phyloP scores from a whole-genome alignment of 2,888 invertebrate genomes.

The Liposcelis brunnea region DNA sequence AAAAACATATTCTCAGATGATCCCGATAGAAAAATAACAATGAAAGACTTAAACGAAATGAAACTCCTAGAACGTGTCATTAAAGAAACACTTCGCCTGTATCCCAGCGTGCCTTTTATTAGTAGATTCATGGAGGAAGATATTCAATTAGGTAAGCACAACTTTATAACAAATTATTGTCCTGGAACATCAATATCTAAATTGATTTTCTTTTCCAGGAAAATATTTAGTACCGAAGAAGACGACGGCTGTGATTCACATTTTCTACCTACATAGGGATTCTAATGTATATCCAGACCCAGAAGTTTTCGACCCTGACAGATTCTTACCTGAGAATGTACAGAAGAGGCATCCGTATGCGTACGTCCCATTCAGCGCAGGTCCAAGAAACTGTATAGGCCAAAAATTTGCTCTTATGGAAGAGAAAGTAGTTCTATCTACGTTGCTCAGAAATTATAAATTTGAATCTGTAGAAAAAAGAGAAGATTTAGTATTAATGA shows the following conservation, averaged over 20 bases:
- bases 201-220: too few species aligned
- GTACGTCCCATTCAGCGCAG: too few species aligned
- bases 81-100: constrained; percentile 38
- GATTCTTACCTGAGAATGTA: too few species aligned
- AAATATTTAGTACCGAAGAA: too few species aligned
- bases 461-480: background rate
- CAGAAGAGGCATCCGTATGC: too few species aligned
- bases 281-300: too few species aligned
- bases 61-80: constrained; percentile 37
- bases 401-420: constrained; percentile 5
- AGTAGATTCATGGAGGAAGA: constrained; percentile 31
- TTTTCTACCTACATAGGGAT: too few species aligned
- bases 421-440: constrained; percentile 1
- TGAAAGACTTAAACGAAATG: constrained; percentile 34
- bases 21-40: constrained; percentile 24
- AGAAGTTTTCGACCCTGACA: too few species aligned
- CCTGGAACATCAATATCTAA: too few species aligned
- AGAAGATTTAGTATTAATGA: constrained; percentile 1
- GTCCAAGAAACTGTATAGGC: constrained; percentile 31
- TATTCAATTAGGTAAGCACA: constrained; percentile 31
- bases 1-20: constrained; percentile 17
- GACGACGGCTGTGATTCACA: too few species aligned
- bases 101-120: constrained; percentile 35
- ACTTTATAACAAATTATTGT: too few species aligned
- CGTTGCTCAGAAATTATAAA: background rate